These are phyloP conservation scores for Trididemnum nubilum DNA, from an alignment of 23 tunicate genomes.

Conservation along the genomic window DNA sequence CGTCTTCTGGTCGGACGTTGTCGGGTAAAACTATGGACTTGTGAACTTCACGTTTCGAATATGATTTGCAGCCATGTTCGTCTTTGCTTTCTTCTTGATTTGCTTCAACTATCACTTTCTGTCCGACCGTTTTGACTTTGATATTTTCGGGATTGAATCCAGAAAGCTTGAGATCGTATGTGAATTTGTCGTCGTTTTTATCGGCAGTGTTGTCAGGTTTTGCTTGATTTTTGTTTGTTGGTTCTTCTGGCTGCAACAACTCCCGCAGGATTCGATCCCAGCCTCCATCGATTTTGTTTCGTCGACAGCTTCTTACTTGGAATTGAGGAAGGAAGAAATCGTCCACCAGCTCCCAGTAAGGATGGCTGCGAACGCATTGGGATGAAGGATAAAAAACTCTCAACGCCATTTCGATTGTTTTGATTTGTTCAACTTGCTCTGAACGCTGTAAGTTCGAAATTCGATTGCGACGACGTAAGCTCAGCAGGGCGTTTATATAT, in stretches of 20 bases:
- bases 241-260: neutral
- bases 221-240: neutral
- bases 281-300: neutral
- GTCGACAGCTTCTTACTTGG: neutral
- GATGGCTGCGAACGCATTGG: neutral
- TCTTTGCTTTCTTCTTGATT: conserved; percentile 9
- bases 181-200: neutral
- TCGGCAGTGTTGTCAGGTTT: neutral
- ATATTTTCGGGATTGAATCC: conserved; percentile 36
- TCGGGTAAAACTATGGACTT: conserved; percentile 31
- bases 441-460: too few relatives aligned
- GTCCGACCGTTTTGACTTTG: conserved; percentile 30
- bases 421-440: too few relatives aligned
- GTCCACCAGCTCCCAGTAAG: neutral
- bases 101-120: conserved; percentile 30
- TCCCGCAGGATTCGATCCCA: conserved; percentile 1
- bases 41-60: conserved; percentile 23
- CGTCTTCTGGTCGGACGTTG: conserved; percentile 23
- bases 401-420: conserved; percentile 4
- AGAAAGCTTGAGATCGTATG: neutral
- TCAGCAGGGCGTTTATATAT: neutral
- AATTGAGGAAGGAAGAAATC: neutral
- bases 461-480: neutral
- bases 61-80: conserved; percentile 9
- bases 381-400: neutral